Base-by-base conservation (phyloP, 30 jellyfish, hydroid and myxozoan species). In the Pelagia noctiluca region DNA sequence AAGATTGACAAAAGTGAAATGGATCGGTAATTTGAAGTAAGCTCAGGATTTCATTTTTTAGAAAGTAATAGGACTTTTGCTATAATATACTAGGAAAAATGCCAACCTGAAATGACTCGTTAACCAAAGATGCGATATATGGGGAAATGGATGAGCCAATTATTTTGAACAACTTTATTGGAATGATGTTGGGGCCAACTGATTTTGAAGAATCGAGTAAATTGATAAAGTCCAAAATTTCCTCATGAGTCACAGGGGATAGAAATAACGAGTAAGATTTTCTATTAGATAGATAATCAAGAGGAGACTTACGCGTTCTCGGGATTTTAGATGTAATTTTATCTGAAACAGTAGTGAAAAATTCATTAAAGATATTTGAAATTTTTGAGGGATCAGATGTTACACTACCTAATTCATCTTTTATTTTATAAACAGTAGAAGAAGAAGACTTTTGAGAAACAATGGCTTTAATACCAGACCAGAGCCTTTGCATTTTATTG, bases 121-220 rank as follows among this genome's bases (percentile, higher is more conserved):
- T 35, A 30, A 71, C 36, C 8, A 34, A 4, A 8, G 22, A 18
- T 18, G 88, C 16, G n/a, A 63, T 1, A 47, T 21, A 47, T 19
- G 26, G 35, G 16, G 57, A 42, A 8, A 69, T 5, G 23, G n/a
- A 7, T 16, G 80, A 83, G 31, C 50, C 63, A 4, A 82, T 8
- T 26, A 22, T 3, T 82, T 69, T 82, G 2, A 82, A 89, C 13
- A 82, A 31, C 30, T 62, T 30, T 34, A 70, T 82, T n/a, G 88
- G 92, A 24, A 82, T 82, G 35, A 89, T 75, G 62, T 75, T 49
- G 26, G 87, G 87, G 3, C 87, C 87, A 5, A 75, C 87, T 49
- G 87, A 31, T 75, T 75, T 75, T 33, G 18, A 10, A 4, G 34
- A n/a, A 5, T 60, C 21, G 34, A 60, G 72, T 26, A n/a, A 60